A percentile compares a stretch with the other conserved stretches of the same genome.
These are phyloP conservation scores for Sesamia nonagrioides DNA, from an alignment of 1,140 invertebrate genomes.

Conservation along the genomic window DNA sequence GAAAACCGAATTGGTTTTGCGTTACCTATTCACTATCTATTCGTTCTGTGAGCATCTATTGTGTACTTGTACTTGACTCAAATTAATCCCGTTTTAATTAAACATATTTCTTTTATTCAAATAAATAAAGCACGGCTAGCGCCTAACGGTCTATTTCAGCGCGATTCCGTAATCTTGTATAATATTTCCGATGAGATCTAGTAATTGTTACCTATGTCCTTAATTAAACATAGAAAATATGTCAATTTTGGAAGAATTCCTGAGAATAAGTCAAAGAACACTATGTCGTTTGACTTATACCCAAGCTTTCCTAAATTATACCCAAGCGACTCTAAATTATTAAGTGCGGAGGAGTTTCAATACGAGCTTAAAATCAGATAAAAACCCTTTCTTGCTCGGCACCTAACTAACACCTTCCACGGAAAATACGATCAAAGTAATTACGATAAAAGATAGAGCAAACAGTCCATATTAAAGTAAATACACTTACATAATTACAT, in stretches of 20 bases:
- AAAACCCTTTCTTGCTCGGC: not conserved
- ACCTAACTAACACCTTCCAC: constrained; percentile 17
- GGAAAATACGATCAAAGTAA: constrained; percentile 25
- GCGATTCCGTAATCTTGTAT: too few species aligned
- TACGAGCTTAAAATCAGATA: not conserved
- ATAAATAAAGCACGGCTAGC: too few species aligned
- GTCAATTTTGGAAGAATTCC: too few species aligned
- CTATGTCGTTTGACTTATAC: not conserved
- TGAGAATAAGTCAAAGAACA: too few species aligned
- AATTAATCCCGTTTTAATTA: constrained; percentile 3
- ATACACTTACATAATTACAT: constrained; percentile 41
- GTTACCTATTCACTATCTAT: constrained; percentile 13
- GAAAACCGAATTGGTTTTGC: constrained; percentile 49
- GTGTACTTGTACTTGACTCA: constrained; percentile 8
- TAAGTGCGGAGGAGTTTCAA: not conserved
- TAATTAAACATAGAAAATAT: too few species aligned
- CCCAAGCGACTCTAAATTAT: not conserved
- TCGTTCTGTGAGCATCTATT: constrained; percentile 11
- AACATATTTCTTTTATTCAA: not conserved
- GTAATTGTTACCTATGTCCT: too few species aligned
- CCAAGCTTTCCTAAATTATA: not conserved
- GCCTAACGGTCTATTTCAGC: too few species aligned
- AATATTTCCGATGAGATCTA: too few species aligned
- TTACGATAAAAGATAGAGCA: constrained; percentile 28
- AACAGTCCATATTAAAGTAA: constrained; percentile 31